Percentiles rank a stretch among this genome's conserved stretches.
phyloP scores from a whole-genome alignment of 2,113 vertebrate genomes.

The Capreolus pygargus region DNA sequence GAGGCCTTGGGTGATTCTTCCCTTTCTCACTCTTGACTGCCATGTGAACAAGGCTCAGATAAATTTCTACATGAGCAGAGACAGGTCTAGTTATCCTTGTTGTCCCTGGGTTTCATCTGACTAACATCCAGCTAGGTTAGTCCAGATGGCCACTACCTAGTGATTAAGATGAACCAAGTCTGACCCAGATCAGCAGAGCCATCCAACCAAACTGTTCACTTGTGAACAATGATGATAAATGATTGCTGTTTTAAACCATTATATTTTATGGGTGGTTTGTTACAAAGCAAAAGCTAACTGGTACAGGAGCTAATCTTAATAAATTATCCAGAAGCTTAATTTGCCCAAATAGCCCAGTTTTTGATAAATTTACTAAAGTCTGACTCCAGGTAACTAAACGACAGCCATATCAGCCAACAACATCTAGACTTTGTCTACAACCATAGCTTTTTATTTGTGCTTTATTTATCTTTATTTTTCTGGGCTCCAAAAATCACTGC shows the following conservation, averaged over 20 bases:
- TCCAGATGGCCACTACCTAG: neutral
- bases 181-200: neutral
- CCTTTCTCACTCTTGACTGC: neutral
- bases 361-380: neutral
- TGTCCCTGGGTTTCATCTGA: neutral
- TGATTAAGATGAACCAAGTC: neutral
- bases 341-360: neutral
- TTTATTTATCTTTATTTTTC: neutral
- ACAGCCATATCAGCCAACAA: neutral
- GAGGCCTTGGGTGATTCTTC: neutral
- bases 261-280: neutral
- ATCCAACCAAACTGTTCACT: neutral
- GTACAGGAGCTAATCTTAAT: neutral
- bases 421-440: neutral
- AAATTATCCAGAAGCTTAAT: neutral
- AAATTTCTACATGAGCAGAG: neutral
- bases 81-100: neutral
- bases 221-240: neutral
- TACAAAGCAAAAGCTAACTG: neutral
- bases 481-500: too few relatives aligned
- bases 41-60: neutral
- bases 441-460: neutral
- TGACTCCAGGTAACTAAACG: neutral
- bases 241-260: neutral
- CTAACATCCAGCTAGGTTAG: neutral